Evolutionary conservation across 2,797 vertebrate species (phyloP), one percentile per base, ranked within the genome.

Genomic region (Amphiprion clarkii): DNA sequence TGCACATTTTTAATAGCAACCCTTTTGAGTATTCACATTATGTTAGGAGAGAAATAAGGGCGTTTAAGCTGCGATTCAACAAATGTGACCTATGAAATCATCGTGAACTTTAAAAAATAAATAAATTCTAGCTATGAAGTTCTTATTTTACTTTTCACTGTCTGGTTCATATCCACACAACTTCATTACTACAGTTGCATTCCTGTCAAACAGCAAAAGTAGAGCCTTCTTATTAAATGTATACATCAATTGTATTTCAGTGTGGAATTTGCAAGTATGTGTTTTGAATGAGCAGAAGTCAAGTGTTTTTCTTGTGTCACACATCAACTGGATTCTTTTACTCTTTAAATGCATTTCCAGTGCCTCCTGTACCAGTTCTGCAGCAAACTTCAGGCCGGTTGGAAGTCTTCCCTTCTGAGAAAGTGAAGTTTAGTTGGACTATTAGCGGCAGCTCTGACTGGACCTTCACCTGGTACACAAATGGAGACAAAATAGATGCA

Each of bases 381-480:
- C 1, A 48, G 29, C 33, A 17, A 11, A 29, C 4, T 19, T 75
- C 88, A 10, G 0, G 0, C 0, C 83, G 69, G 82, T 16, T 1
- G 10, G 71, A 91, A 0, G 67, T 90, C 7, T 94, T 91, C 74
- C 54, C 63, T 10, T 48, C 65, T 62, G 92, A 95, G 60, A 87
- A 64, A 64, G 88, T 90, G n/a, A 4, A 25, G 53, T 53, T 94
- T 27, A 36, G 0, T 0, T 95, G 92, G 72, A 3, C 0, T 0
- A 5, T 90, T 73, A 4, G 2, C 13, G 31, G 0, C 29, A 67
- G 60, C 68, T 63, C 72, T 0, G 46, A 76, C 48, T 93, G 89
- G 92, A 79, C 0, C 19, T 74, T 91, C 79, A 67, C 0, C 48
- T 95, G 91, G 91, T 61, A 58, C 68, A 87, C 1, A 69, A 0